Conservation (phyloP, 2,113 vertebrate species). For the Thymallus thymallus region DNA sequence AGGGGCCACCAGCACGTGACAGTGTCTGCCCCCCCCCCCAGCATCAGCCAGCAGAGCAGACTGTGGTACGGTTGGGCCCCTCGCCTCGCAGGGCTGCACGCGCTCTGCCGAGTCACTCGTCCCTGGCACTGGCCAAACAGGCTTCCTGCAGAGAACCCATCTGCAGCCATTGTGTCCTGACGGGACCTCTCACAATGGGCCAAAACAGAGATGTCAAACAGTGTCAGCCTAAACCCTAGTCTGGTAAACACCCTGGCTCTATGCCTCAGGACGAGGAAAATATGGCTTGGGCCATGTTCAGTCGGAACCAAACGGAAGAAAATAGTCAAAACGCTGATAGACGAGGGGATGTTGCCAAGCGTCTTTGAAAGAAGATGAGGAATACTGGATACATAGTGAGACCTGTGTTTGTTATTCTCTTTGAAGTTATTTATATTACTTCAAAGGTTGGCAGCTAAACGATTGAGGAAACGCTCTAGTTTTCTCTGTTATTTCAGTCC, state of each 20-base stretch:
- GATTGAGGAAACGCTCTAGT: no score
- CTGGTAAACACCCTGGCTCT: background rate
- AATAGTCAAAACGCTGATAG: no score
- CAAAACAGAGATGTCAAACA: conserved; percentile 23
- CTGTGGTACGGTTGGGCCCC: conserved; percentile 1
- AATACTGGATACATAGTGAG: background rate
- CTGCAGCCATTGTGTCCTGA: background rate
- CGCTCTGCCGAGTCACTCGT: background rate
- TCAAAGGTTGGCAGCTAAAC: background rate
- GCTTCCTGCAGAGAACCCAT: conserved; percentile 7
- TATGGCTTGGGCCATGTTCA: no score
- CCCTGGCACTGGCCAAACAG: background rate
- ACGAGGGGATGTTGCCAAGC: background rate
- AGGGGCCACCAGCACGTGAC: conserved; percentile 16
- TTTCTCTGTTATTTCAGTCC: no score
- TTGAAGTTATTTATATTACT: background rate
- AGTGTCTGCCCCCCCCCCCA: background rate
- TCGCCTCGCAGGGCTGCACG: conserved; percentile 15
- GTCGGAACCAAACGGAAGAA: no score
- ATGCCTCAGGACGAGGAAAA: no score
- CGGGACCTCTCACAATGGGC: conserved; percentile 3
- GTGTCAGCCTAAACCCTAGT: conserved; percentile 22
- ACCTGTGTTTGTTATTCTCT: background rate
- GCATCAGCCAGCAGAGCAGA: background rate
- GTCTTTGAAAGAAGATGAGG: background rate